A percentile compares a stretch with the other conserved stretches of the same genome.
These are phyloP conservation scores for Cremastinae sp. DNA, from an alignment of 2,888 invertebrate species.

Conservation along the genomic window DNA sequence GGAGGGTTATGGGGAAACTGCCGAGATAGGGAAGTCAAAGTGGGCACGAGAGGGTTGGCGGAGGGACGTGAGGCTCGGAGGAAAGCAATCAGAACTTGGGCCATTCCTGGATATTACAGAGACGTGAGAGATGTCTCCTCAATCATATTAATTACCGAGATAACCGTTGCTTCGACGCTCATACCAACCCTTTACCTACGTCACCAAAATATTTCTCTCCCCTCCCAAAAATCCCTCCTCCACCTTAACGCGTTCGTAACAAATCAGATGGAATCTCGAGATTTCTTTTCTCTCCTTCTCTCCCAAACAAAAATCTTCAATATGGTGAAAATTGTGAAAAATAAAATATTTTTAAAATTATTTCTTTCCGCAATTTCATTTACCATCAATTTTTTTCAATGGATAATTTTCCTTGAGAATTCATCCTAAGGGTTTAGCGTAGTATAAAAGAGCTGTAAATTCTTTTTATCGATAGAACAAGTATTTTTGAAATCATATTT, in stretches of 20 bases:
- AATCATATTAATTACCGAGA: slow-evolving; percentile 80
- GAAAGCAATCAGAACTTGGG: slow-evolving; percentile 80
- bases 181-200: slow-evolving; percentile 60
- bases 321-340: slow-evolving; percentile 68
- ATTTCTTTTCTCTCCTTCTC: slow-evolving; percentile 46
- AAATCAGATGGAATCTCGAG: slow-evolving; percentile 9
- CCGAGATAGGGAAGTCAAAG: slow-evolving; percentile 72
- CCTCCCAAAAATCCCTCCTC: slow-evolving; percentile 16
- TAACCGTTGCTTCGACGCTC: slow-evolving; percentile 78
- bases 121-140: slow-evolving; percentile 80
- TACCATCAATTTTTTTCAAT: too few species aligned
- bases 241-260: slow-evolving; percentile 24
- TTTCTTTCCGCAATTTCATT: slow-evolving; percentile 66
- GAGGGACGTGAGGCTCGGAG: slow-evolving; percentile 66
- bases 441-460: too few species aligned
- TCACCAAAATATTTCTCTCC: slow-evolving; percentile 7
- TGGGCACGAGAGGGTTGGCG: slow-evolving; percentile 63
- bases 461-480: too few species aligned
- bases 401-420: too few species aligned
- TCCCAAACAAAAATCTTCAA: too few species aligned
- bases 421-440: too few species aligned
- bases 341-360: slow-evolving; percentile 68
- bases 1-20: slow-evolving; percentile 72
- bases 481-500: too few species aligned
- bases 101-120: slow-evolving; percentile 80